These are phyloP conservation scores for Heteromurus nitidus DNA, from an alignment of 2,888 invertebrate genomes.

Conservation along the genomic window DNA sequence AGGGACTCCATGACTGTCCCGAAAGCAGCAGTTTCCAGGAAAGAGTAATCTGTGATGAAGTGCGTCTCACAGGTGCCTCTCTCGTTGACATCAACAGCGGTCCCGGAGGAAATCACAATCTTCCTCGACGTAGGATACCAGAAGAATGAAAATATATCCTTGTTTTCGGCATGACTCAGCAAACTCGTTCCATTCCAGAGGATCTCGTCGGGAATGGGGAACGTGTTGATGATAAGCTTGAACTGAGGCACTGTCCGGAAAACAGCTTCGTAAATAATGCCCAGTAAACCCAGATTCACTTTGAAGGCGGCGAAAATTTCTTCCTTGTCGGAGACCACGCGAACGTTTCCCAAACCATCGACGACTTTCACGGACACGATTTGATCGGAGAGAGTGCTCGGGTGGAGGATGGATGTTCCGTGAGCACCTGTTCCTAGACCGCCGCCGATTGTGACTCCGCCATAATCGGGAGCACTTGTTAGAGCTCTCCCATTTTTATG, in stretches of 20 bases:
- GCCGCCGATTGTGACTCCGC: constrained; percentile 33
- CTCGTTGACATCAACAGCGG: background rate
- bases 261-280: constrained; percentile 43
- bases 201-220: constrained; percentile 22
- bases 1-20: constrained; percentile 5
- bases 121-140: constrained; percentile 32
- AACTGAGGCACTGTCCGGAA: constrained; percentile 40
- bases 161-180: background rate
- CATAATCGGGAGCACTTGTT: background rate
- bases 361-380: background rate
- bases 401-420: constrained; percentile 2
- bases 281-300: constrained; percentile 54
- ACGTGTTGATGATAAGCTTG: constrained; percentile 46
- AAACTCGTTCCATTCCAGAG: constrained; percentile 27
- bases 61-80: constrained; percentile 40
- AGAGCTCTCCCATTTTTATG: background rate
- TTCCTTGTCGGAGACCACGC: too few species aligned
- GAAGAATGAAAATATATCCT: constrained; percentile 52
- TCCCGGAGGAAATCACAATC: constrained; percentile 22
- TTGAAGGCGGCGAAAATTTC: constrained; percentile 43
- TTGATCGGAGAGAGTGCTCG: constrained; percentile 4
- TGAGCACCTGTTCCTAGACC: constrained; percentile 20
- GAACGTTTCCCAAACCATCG: constrained; percentile 16
- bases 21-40: background rate
- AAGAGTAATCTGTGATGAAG: constrained; percentile 14